Percentiles rank a stretch among this genome's conserved stretches.
Evolutionary conservation across 2,888 invertebrate genomes (phyloP).

Genomic region (Piscicola geometra): DNA sequence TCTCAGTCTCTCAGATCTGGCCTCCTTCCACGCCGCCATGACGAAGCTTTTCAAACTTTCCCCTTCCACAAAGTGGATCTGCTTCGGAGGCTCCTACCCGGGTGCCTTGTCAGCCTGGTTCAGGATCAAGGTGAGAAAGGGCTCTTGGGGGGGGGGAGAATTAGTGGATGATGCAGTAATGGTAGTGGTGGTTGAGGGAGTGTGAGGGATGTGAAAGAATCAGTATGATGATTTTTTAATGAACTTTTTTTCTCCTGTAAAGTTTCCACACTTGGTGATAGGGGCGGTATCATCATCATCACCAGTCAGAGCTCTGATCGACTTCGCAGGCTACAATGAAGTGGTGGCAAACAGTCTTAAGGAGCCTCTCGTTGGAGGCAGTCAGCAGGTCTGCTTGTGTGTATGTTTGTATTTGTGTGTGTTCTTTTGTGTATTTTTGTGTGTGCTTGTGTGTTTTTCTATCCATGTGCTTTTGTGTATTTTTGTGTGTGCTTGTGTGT

Average conservation of each 20-base stretch:
- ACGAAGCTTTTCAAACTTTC: conserved; percentile 42
- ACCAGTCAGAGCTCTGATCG: conserved; percentile 46
- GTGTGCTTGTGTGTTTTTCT: neutral
- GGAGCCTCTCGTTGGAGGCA: conserved; percentile 46
- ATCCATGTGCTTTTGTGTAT: neutral
- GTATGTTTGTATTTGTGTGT: neutral
- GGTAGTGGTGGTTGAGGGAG: too few relatives aligned
- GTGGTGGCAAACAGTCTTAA: conserved; percentile 46
- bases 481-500: too few relatives aligned
- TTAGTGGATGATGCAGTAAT: too few relatives aligned
- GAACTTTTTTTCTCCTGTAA: conserved; percentile 22
- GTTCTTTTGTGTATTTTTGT: neutral
- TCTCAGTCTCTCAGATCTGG: conserved; percentile 47
- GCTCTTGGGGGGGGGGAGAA: too few relatives aligned
- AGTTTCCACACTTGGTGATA: conserved; percentile 48
- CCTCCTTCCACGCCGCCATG: conserved; percentile 44
- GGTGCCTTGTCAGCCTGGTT: conserved; percentile 49
- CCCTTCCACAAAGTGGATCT: conserved; percentile 45
- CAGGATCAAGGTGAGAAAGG: conserved; percentile 47
- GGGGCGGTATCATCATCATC: conserved; percentile 48
- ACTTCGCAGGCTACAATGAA: conserved; percentile 48
- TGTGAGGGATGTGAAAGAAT: too few relatives aligned
- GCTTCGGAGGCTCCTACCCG: conserved; percentile 48
- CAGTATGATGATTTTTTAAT: neutral
- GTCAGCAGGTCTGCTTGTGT: conserved; percentile 34